Conservation (phyloP, 2,113 vertebrate species). For the Nothobranchius furzeri region DNA sequence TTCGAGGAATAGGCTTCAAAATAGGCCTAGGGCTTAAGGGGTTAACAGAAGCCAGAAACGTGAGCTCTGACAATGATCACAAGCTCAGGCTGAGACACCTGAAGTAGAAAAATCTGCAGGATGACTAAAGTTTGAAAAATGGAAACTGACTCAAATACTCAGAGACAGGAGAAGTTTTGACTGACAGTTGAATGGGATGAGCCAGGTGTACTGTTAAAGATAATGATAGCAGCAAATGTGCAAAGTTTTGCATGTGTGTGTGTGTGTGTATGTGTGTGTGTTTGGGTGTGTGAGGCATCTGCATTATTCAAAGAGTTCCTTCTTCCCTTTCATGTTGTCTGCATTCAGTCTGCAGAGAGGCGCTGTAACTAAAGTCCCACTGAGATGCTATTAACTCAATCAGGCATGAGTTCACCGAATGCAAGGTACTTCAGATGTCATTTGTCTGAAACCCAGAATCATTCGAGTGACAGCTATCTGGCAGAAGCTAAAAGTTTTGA, state of each 20-base stretch:
- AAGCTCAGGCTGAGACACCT: slow-evolving; percentile 12
- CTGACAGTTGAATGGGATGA: slow-evolving; percentile 19
- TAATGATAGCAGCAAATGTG: slow-evolving; percentile 27
- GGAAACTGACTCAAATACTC: background rate
- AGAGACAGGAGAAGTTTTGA: slow-evolving; percentile 5
- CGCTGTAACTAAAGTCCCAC: slow-evolving; percentile 25
- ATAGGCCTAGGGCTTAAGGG: no score
- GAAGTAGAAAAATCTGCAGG: slow-evolving; percentile 2
- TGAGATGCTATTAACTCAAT: slow-evolving; percentile 33
- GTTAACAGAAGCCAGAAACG: background rate
- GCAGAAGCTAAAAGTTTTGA: slow-evolving; percentile 16
- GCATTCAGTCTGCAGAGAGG: slow-evolving; percentile 22
- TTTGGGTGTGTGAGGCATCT: slow-evolving; percentile 8
- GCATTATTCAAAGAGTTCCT: slow-evolving; percentile 36
- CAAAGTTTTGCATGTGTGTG: background rate
- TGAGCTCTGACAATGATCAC: slow-evolving; percentile 2
- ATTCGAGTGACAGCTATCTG: slow-evolving; percentile 32
- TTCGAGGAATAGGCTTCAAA: no score
- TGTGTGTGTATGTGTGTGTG: no score
- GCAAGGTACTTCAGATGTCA: slow-evolving; percentile 31
- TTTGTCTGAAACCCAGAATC: slow-evolving; percentile 23
- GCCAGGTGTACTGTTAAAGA: slow-evolving; percentile 36
- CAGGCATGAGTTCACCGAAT: slow-evolving; percentile 24
- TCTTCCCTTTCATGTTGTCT: slow-evolving; percentile 30
- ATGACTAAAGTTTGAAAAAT: slow-evolving; percentile 3